Percentiles rank a stretch among this genome's conserved stretches.
Evolutionary conservation across 2,113 vertebrate genomes (phyloP).

Genomic region (Thermophis baileyi): DNA sequence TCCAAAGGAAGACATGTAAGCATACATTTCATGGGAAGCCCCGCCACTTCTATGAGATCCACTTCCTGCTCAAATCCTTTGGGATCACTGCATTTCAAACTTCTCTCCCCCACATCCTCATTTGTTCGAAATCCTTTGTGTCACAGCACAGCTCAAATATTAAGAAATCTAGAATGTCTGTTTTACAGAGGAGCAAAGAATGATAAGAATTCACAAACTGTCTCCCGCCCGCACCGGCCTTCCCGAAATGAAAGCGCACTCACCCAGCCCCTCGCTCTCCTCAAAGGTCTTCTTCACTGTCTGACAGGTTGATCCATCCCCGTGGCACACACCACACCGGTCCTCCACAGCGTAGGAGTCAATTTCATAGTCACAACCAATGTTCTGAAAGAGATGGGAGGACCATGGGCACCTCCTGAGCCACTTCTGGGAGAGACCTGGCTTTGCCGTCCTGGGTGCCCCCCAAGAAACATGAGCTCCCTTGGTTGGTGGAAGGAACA

Average conservation of each 20-base stretch:
- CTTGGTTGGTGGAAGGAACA: neutral
- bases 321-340: slow-evolving; percentile 87
- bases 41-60: neutral
- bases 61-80: neutral
- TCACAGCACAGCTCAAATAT: neutral
- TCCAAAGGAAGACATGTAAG: neutral
- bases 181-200: neutral
- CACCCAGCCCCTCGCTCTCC: slow-evolving; percentile 85
- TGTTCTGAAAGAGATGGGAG: slow-evolving; percentile 67
- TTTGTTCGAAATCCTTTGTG: neutral
- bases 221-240: neutral
- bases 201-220: neutral
- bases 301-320: slow-evolving; percentile 88
- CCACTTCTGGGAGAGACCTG: neutral
- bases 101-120: neutral
- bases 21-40: neutral
- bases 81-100: neutral
- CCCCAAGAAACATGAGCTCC: neutral
- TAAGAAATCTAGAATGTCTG: neutral
- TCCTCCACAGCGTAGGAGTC: slow-evolving; percentile 85
- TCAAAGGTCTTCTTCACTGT: slow-evolving; percentile 85
- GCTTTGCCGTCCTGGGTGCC: neutral
- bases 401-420: neutral
- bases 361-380: slow-evolving; percentile 93
- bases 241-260: neutral